phyloP scores from a whole-genome alignment of 1,140 invertebrate species.

The Acyrthosiphon pisum region DNA sequence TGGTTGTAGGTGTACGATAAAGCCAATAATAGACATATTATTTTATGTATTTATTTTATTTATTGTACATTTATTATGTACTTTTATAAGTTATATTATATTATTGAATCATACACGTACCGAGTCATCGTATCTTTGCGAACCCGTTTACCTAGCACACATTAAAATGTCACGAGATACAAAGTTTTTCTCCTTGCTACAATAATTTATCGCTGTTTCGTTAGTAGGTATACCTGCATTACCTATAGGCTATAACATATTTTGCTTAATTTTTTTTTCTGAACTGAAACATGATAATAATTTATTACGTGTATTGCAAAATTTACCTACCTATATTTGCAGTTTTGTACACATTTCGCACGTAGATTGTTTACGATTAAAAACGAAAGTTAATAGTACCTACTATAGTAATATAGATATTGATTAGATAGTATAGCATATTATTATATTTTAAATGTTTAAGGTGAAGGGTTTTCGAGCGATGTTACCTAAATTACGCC shows the following conservation, averaged over 20 bases:
- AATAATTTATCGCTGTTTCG: no score
- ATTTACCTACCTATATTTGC: not conserved
- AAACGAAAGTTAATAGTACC: not conserved
- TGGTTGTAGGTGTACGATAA: not conserved
- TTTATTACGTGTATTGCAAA: not conserved
- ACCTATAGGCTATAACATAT: not conserved
- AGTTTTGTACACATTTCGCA: not conserved
- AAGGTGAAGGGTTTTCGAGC: not conserved
- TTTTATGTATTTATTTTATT: not conserved
- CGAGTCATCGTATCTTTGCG: not conserved
- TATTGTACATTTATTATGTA: not conserved
- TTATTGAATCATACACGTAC: not conserved
- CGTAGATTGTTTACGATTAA: not conserved
- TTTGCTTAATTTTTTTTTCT: not conserved
- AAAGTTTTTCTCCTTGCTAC: no score
- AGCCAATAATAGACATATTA: not conserved
- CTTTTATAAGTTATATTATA: not conserved
- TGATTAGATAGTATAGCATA: not conserved
- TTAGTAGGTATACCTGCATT: no score
- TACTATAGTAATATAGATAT: no score
- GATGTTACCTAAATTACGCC: not conserved
- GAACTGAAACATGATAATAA: not conserved
- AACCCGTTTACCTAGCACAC: not conserved
- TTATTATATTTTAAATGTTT: not conserved
- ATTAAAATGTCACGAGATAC: no score